Conservation (phyloP, 2,797 vertebrate species). For the Bovichtus variegatus region DNA sequence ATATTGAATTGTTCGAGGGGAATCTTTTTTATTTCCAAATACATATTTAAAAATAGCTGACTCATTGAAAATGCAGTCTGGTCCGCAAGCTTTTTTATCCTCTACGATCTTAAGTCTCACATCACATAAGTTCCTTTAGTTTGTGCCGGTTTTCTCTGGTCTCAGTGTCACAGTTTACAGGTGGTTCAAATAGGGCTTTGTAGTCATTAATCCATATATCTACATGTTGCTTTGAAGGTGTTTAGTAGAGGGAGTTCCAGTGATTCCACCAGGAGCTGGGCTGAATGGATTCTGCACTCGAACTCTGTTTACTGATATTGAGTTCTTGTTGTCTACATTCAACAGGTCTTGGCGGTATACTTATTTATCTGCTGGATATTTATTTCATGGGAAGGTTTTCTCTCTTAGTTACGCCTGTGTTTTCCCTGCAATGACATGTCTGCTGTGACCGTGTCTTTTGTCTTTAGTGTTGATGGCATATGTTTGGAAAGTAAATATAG, state of each 20-base stretch:
- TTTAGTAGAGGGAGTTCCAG: not conserved
- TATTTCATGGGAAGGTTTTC: not conserved
- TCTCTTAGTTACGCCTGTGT: not conserved
- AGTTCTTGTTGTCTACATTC: constrained; percentile 25
- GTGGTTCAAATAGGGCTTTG: constrained; percentile 41
- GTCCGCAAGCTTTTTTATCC: not conserved
- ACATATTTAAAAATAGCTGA: not conserved
- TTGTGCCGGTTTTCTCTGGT: not conserved
- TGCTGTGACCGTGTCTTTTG: not conserved
- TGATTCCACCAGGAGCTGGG: constrained; percentile 10
- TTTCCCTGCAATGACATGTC: not conserved
- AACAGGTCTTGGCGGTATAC: not conserved
- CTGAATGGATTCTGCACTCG: constrained; percentile 21
- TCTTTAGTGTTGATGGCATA: not conserved
- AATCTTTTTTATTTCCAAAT: not conserved
- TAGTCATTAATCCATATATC: constrained; percentile 45
- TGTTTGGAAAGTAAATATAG: constrained; percentile 1
- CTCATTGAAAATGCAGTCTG: not conserved
- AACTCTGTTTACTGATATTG: constrained; percentile 32
- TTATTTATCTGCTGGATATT: constrained; percentile 4
- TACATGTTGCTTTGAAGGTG: constrained; percentile 21
- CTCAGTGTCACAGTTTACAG: constrained; percentile 28
- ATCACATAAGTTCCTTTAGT: constrained; percentile 1
- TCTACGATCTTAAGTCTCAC: not conserved
- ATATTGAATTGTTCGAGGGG: not conserved